Conservation (phyloP, 2,113 vertebrate species). For the Symphodus melops region DNA sequence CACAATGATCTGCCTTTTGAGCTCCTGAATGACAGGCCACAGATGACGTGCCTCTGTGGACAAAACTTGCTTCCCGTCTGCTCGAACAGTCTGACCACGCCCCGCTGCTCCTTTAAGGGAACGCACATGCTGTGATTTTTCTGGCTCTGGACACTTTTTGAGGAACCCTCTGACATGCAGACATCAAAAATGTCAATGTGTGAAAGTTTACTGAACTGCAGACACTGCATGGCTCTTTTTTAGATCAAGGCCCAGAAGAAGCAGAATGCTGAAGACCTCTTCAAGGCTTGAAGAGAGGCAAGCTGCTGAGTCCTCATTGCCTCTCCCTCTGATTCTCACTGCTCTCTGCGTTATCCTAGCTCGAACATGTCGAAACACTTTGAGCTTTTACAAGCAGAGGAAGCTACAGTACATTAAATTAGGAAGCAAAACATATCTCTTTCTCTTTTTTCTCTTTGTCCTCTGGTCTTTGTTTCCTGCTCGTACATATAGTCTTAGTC, state of each 20-base stretch:
- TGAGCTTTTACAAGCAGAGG: constrained; percentile 33
- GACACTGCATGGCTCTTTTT: constrained; percentile 28
- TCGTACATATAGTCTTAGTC: constrained; percentile 23
- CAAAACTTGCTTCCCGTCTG: constrained; percentile 43
- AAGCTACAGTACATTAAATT: constrained; percentile 41
- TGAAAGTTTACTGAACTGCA: constrained; percentile 8
- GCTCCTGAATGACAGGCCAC: constrained; percentile 38
- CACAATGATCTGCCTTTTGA: constrained; percentile 36
- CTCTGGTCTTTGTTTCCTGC: constrained; percentile 33
- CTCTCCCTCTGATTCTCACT: constrained; percentile 40
- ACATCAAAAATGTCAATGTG: constrained; percentile 15
- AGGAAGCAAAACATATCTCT: constrained; percentile 30
- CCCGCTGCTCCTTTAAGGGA: constrained; percentile 36
- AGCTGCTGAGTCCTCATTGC: constrained; percentile 38
- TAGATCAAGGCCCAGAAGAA: constrained; percentile 50
- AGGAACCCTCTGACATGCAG: constrained; percentile 35
- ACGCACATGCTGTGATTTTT: constrained; percentile 19
- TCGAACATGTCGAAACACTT: constrained; percentile 31
- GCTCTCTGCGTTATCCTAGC: not conserved
- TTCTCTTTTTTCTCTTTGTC: constrained; percentile 6
- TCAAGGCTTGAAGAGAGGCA: constrained; percentile 26
- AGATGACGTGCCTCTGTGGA: constrained; percentile 62
- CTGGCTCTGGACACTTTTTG: constrained; percentile 15
- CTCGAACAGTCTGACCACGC: constrained; percentile 11
- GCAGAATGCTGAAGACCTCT: constrained; percentile 33